These are phyloP conservation scores for Strigamia crassipes DNA, from an alignment of 2,888 invertebrate species.

Conservation along the genomic window DNA sequence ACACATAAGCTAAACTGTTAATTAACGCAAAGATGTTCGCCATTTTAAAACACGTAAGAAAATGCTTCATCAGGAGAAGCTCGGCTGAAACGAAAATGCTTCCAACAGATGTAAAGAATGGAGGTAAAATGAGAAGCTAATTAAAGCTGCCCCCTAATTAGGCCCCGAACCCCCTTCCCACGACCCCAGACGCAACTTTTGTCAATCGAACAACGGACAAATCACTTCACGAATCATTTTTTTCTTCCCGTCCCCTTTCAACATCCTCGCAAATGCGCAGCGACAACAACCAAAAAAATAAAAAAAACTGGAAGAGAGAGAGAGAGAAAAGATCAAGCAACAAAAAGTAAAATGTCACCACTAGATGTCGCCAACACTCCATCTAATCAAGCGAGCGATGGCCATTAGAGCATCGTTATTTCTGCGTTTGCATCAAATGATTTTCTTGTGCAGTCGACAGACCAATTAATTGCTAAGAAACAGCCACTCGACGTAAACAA, in stretches of 20 bases:
- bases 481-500: slow-evolving; percentile 13
- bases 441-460: slow-evolving; percentile 1
- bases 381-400: slow-evolving; percentile 29
- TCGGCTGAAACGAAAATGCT: slow-evolving; percentile 42
- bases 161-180: slow-evolving; percentile 4
- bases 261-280: neutral
- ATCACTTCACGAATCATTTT: slow-evolving; percentile 36
- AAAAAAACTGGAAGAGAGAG: neutral
- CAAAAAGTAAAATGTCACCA: neutral
- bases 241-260: neutral
- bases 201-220: slow-evolving; percentile 32
- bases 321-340: neutral
- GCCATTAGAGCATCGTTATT: slow-evolving; percentile 1
- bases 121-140: slow-evolving; percentile 47
- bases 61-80: slow-evolving; percentile 46
- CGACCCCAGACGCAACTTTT: slow-evolving; percentile 26
- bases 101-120: slow-evolving; percentile 47
- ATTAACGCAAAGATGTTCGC: slow-evolving; percentile 47
- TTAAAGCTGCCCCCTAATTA: slow-evolving; percentile 47
- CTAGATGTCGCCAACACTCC: slow-evolving; percentile 38
- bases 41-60: slow-evolving; percentile 48
- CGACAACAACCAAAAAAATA: neutral
- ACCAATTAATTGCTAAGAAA: neutral
- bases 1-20: slow-evolving; percentile 46
- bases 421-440: slow-evolving; percentile 22